phyloP scores from a whole-genome alignment of 2,797 vertebrate species.

The Parauchenoglanis punctatus region DNA sequence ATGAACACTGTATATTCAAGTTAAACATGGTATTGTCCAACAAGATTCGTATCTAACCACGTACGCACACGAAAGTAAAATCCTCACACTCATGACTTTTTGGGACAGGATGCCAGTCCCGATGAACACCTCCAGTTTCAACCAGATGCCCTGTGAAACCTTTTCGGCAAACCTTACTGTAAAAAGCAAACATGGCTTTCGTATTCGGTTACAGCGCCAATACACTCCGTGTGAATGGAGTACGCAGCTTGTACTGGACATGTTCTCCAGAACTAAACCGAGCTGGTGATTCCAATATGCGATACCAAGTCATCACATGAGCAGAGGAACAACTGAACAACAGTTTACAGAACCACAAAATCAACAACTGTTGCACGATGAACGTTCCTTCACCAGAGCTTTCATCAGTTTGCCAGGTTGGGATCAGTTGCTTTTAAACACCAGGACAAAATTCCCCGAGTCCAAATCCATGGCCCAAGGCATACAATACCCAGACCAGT shows the following conservation, averaged over 20 bases:
- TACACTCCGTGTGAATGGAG: neutral
- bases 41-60: neutral
- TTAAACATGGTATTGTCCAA: neutral
- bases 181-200: too few relatives aligned
- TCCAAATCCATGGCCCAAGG: neutral
- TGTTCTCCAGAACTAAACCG: neutral
- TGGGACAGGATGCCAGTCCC: neutral
- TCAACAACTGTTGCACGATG: constrained; percentile 1
- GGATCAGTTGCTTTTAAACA: neutral
- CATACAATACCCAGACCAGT: constrained; percentile 38
- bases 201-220: neutral
- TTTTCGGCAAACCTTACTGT: neutral
- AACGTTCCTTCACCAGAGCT: neutral
- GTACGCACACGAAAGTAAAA: neutral
- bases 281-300: neutral
- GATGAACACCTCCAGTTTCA: neutral
- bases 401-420: neutral
- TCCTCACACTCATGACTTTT: too few relatives aligned
- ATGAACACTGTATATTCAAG: neutral
- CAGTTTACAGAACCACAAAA: neutral
- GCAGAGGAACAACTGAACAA: constrained; percentile 17
- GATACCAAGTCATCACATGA: neutral
- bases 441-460: constrained; percentile 23
- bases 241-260: neutral
- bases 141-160: neutral